Evolutionary conservation across 1,140 invertebrate species (phyloP).

Genomic region (Triops longicaudatus): DNA sequence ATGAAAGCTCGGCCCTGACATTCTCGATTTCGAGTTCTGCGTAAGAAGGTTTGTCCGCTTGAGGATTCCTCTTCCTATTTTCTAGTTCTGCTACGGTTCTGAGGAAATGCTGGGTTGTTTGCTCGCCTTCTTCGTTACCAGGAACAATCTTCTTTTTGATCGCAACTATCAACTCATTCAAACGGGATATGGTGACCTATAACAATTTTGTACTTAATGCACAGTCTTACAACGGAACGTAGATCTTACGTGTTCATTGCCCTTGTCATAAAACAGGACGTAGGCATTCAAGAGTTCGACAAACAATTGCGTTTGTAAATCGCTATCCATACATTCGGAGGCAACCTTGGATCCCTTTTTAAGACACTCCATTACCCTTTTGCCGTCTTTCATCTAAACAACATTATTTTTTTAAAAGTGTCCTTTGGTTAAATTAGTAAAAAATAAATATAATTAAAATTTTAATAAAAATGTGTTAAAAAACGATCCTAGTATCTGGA

Average conservation of each 20-base stretch:
- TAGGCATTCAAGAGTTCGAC: constrained; percentile 92
- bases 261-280: constrained; percentile 87
- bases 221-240: constrained; percentile 19
- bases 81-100: constrained; percentile 72
- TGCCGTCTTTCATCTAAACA: constrained; percentile 72
- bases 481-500: no score
- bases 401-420: no score
- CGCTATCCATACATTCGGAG: constrained; percentile 95
- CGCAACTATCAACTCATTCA: constrained; percentile 82
- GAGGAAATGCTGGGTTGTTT: constrained; percentile 88
- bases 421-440: no score
- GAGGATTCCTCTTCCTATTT: constrained; percentile 52
- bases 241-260: constrained; percentile 66
- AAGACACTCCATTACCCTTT: constrained; percentile 85
- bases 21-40: background rate
- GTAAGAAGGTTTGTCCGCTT: constrained; percentile 43
- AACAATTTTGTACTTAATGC: constrained; percentile 31
- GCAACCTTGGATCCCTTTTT: constrained; percentile 92
- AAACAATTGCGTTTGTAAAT: constrained; percentile 90
- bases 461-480: no score
- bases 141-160: constrained; percentile 78
- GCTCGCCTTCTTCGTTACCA: constrained; percentile 90
- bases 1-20: background rate
- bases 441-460: no score
- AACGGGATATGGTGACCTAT: constrained; percentile 57